Conservation (phyloP, 2,888 invertebrate genomes). For the Hemicrepidius hirtus region DNA sequence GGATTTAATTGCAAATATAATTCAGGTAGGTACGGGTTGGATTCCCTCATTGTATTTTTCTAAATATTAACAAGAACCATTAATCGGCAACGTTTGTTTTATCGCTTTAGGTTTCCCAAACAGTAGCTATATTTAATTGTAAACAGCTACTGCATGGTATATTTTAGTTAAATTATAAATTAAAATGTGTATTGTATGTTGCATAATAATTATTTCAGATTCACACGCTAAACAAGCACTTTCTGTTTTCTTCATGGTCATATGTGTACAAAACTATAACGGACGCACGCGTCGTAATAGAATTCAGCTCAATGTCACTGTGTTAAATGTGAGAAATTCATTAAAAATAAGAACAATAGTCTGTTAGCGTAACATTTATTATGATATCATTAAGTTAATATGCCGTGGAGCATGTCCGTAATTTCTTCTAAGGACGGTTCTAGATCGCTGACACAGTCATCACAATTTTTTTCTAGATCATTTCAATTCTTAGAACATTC, state of each 20-base stretch:
- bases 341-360: slow-evolving; percentile 68
- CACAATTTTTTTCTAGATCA: too few relatives aligned
- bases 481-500: background rate
- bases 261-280: slow-evolving; percentile 57
- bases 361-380: slow-evolving; percentile 49
- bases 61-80: too few relatives aligned
- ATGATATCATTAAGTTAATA: slow-evolving; percentile 45
- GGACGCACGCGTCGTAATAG: slow-evolving; percentile 64
- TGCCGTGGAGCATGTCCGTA: slow-evolving; percentile 18
- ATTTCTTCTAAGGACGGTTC: slow-evolving; percentile 6
- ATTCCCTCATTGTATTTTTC: slow-evolving; percentile 4
- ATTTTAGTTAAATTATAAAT: slow-evolving; percentile 40
- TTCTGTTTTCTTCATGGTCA: slow-evolving; percentile 56
- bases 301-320: slow-evolving; percentile 70
- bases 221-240: slow-evolving; percentile 53
- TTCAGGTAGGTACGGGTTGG: slow-evolving; percentile 14
- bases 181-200: slow-evolving; percentile 44
- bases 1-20: slow-evolving; percentile 52
- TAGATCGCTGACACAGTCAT: background rate
- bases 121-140: too few relatives aligned
- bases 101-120: too few relatives aligned
- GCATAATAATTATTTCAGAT: slow-evolving; percentile 48
- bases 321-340: slow-evolving; percentile 68
- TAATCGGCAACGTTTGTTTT: too few relatives aligned
- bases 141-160: slow-evolving; percentile 14